Evolutionary conservation across 92 coral and sea anemone species (phyloP).

Genomic region (Porites cylindrica): DNA sequence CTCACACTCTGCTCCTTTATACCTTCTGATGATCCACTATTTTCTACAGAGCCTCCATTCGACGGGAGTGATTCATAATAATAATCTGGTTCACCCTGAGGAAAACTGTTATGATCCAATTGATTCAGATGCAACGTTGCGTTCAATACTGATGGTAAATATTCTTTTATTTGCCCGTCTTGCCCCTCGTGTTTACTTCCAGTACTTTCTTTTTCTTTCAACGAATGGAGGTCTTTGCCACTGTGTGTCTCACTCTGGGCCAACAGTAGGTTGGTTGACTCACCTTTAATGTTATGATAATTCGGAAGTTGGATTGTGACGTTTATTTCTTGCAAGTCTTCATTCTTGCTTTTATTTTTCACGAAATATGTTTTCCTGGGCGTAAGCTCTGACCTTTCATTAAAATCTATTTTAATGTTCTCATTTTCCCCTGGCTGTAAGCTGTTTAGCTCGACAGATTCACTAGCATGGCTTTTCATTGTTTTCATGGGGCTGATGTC

Average conservation of each 20-base stretch:
- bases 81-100: conserved; percentile 25
- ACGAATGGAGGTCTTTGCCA: not conserved
- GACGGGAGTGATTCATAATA: not conserved
- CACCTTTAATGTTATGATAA: not conserved
- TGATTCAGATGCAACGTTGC: not conserved
- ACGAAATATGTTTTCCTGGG: not conserved
- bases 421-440: not conserved
- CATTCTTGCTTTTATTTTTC: not conserved
- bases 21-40: not conserved
- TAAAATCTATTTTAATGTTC: not conserved
- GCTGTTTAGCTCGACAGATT: not conserved
- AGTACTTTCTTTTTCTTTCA: not conserved
- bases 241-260: not conserved
- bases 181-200: not conserved
- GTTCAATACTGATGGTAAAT: not conserved
- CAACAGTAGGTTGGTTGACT: not conserved
- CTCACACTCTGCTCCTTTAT: conserved; percentile 1
- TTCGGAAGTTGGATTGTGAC: not conserved
- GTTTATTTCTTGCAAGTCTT: conserved; percentile 12
- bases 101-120: not conserved
- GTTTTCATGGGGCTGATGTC: not conserved
- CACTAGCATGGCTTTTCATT: not conserved
- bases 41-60: not conserved
- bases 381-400: not conserved
- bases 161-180: not conserved